Evolutionary conservation across 2,113 vertebrate genomes (phyloP), one percentile per base, ranked within the genome.

Genomic region (Thunnus thynnus): DNA sequence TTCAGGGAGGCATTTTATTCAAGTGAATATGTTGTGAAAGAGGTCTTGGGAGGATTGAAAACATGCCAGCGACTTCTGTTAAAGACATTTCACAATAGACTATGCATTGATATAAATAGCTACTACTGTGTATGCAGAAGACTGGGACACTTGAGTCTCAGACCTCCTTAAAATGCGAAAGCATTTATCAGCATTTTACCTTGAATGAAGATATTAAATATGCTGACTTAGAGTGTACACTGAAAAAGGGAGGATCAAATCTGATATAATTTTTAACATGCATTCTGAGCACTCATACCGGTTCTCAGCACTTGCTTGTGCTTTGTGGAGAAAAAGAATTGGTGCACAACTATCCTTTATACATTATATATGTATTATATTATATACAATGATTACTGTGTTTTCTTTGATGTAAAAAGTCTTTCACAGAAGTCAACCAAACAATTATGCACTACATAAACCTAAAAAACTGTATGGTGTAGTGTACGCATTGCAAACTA

Each of bases 11-110:
- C 13, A 3, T 57, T 64, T 25, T 20, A 64, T 46, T 61, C 27
- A 65, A 8, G 36, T 67, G 22, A 18, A 16, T 8, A 69, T 69
- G 14, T 7, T 58, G 54, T 66, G 30, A 74, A 27, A 22, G 13
- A 66, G 1, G 14, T 64, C 17, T n/a, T 60, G 20, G 17, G 61
- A 71, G 22, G 20, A n/a, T 0, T 64, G 30, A 50, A 71, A 51
- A 65, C 76, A 80, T 81, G 80, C 54, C 13, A 46, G 44, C 36
- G 69, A 88, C 51, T 55, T 73, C 58, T 73, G 72, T 69, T 60
- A 57, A 56, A 72, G 56, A 69, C 14, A 50, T 55, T 63, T 56
- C 32, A 46, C 20, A 64, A 54, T 27, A n/a, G n/a, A 25, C 2
- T 70, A 64, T 72, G 70, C 72, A 65, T 65, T 20, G 32, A 18